These are phyloP conservation scores for Diuraphis noxia DNA, from an alignment of 1,140 invertebrate genomes.

Conservation along the genomic window DNA sequence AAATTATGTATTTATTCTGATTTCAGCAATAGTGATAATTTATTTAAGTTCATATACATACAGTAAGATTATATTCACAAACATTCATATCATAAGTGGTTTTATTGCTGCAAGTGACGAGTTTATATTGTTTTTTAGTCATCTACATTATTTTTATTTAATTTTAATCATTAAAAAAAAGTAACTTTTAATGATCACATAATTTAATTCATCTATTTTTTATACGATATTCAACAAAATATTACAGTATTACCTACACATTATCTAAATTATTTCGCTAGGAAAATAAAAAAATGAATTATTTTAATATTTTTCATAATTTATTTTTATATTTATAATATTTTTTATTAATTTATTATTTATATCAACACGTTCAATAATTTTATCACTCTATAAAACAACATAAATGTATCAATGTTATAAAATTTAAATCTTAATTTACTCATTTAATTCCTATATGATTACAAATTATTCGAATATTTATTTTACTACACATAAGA, in stretches of 20 bases:
- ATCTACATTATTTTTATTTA: neutral
- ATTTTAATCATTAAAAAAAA: neutral
- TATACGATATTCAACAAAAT: neutral
- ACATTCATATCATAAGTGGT: neutral
- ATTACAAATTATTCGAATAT: neutral
- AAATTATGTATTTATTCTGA: neutral
- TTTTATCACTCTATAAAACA: neutral
- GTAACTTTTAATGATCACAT: neutral
- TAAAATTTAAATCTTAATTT: neutral
- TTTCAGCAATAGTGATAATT: conserved; percentile 4
- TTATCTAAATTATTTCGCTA: neutral
- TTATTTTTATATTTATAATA: too few species aligned
- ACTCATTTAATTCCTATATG: neutral
- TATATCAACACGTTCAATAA: neutral
- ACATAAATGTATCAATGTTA: neutral
- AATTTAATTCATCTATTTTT: neutral
- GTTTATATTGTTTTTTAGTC: neutral
- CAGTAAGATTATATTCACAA: neutral
- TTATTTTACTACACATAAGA: neutral
- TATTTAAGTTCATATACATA: neutral
- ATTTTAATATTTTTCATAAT: too few species aligned
- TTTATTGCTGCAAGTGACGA: neutral
- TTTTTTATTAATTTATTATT: neutral
- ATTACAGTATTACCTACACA: neutral
- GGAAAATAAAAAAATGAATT: too few species aligned